A percentile compares a stretch with the other conserved stretches of the same genome.
Evolutionary conservation across 2,888 invertebrate genomes (phyloP).

Genomic region (Acronicta alni): DNA sequence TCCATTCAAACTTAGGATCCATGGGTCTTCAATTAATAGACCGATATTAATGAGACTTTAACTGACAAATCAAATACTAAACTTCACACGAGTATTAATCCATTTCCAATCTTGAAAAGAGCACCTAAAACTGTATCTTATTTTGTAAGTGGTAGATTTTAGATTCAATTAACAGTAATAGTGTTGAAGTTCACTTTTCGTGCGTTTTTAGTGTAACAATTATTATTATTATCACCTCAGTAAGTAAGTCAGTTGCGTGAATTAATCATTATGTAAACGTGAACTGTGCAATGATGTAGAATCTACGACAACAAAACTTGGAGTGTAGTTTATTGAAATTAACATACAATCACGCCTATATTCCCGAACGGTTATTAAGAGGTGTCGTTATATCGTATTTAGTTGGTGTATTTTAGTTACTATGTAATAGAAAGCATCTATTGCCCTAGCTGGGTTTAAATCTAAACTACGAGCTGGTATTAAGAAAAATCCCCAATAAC

Average conservation of each 20-base stretch:
- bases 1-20: slow-evolving; percentile 23
- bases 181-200: slow-evolving; percentile 46
- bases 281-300: slow-evolving; percentile 35
- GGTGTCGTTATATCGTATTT: no score
- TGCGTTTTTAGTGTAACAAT: slow-evolving; percentile 60
- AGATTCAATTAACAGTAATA: slow-evolving; percentile 16
- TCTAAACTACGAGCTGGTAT: no score
- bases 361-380: no score
- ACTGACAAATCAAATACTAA: slow-evolving; percentile 53
- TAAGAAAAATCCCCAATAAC: no score
- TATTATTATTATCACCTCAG: slow-evolving; percentile 67
- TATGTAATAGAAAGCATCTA: no score
- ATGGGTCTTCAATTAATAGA: slow-evolving; percentile 44
- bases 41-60: slow-evolving; percentile 52
- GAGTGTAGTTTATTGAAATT: no score
- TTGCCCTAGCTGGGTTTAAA: no score
- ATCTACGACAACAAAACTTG: no score
- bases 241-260: slow-evolving; percentile 70
- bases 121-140: neutral
- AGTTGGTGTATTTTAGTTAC: no score
- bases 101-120: slow-evolving; percentile 17
- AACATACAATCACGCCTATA: no score
- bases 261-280: slow-evolving; percentile 71
- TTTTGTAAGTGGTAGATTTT: neutral
- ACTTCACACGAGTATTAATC: slow-evolving; percentile 59